Base-by-base conservation (phyloP, 2,888 invertebrate species). In the Hirtodrosophila alboralis region DNA sequence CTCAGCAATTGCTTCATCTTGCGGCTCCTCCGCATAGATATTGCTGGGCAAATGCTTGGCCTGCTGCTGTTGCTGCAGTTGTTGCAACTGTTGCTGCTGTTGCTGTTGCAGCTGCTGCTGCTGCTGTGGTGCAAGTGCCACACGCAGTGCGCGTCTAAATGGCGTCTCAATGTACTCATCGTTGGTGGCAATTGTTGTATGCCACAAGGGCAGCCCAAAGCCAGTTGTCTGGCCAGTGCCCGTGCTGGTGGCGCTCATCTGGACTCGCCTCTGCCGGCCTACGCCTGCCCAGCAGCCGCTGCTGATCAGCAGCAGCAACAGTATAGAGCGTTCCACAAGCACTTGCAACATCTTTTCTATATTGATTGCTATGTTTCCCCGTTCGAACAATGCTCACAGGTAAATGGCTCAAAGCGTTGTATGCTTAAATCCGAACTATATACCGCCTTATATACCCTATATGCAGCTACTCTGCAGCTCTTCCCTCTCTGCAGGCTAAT, bases 401-500 rank as follows among this genome's bases (percentile, higher is more conserved):
- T 30, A 28, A 23, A 18, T 43, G 45, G 36, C 5, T 33, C 1
- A 30, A 23, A 34, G 23, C 14, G 37, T 26, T 61, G 31, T 62
- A 23, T 67, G 70, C 13, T 41, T 6, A 6, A 9, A n/a, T 28
- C 3, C 0, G 23, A 4, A 36, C 1, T 31, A 26, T n/a, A 4
- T 9, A 4, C 5, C 8, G 6, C 23, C 36, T 72, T 74, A 51
- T 59, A 71, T 71, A 70, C 10, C 9, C 14, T 3, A 14, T 23
- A 23, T 23, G 23, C 6, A 18, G 18, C 16, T 16, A 13, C 27
- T 36, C 28, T n/a, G n/a, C 27, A 41, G 14, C 28, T 40, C 10
- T 23, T n/a, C 12, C 10, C 6, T 10, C 8, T 21, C 5, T 23
- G 6, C 44, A 8, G 12, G 58, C 81, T 79, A 79, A 79, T 79